Conservation (phyloP, 2,113 vertebrate genomes). For the Hippopotamus amphibius region DNA sequence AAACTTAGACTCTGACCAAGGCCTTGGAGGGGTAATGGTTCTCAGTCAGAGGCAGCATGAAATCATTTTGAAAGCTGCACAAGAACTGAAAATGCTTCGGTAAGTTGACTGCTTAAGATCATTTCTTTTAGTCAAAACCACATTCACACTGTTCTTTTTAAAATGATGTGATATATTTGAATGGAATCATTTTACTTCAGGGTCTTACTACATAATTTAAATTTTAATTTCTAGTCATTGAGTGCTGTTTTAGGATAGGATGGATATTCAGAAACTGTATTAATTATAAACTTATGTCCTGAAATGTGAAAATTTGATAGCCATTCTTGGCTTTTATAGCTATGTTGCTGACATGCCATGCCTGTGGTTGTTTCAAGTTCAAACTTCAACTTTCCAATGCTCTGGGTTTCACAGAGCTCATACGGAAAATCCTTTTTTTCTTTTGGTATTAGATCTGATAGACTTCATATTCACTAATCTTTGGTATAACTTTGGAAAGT, state of each 20-base stretch:
- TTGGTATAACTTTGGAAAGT: slow-evolving; percentile 52
- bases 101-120: slow-evolving; percentile 86
- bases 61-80: slow-evolving; percentile 99
- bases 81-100: slow-evolving; percentile 99
- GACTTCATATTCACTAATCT: slow-evolving; percentile 54
- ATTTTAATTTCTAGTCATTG: slow-evolving; percentile 55
- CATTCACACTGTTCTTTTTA: slow-evolving; percentile 66
- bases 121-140: slow-evolving; percentile 72
- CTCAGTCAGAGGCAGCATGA: slow-evolving; percentile 98
- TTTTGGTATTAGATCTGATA: slow-evolving; percentile 43
- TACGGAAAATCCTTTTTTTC: neutral
- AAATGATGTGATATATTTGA: slow-evolving; percentile 67
- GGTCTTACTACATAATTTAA: slow-evolving; percentile 63
- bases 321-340: slow-evolving; percentile 38
- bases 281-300: slow-evolving; percentile 21
- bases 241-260: neutral
- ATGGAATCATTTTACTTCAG: slow-evolving; percentile 61
- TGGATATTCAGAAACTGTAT: slow-evolving; percentile 53
- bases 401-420: slow-evolving; percentile 43
- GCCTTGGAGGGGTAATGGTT: slow-evolving; percentile 92
- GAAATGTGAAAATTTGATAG: slow-evolving; percentile 44
- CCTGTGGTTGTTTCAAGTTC: slow-evolving; percentile 52
- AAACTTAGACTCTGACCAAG: slow-evolving; percentile 87
- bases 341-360: slow-evolving; percentile 30
- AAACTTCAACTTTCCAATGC: slow-evolving; percentile 16